These are phyloP conservation scores for Harmothoe impar DNA, from an alignment of 2,888 invertebrate species.

Conservation along the genomic window DNA sequence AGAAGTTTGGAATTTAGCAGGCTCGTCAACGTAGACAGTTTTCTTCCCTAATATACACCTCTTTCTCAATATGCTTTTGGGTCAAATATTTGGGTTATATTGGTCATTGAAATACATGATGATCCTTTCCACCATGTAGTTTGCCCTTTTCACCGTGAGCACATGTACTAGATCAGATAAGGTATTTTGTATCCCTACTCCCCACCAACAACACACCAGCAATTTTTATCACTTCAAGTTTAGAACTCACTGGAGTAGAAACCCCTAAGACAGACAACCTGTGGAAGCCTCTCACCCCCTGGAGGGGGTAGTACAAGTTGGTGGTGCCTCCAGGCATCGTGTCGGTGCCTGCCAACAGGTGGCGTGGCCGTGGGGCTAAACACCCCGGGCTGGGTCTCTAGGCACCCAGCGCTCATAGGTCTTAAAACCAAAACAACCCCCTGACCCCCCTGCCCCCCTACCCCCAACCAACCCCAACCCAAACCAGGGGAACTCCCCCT, in stretches of 20 bases:
- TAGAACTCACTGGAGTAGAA: not conserved
- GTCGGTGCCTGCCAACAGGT: slow-evolving; percentile 22
- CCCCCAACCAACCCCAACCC: not conserved
- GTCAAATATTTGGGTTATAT: no score
- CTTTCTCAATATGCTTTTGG: no score
- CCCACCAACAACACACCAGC: not conserved
- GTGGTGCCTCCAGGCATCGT: not conserved
- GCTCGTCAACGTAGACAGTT: no score
- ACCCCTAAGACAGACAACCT: not conserved
- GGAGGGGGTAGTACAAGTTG: not conserved
- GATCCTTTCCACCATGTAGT: no score
- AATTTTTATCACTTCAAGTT: not conserved
- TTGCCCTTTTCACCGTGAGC: no score
- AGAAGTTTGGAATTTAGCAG: no score
- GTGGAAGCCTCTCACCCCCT: not conserved
- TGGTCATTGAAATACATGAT: no score
- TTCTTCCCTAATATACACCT: no score
- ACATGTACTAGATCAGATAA: no score
- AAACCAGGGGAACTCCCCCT: no score
- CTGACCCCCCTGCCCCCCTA: not conserved
- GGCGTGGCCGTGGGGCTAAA: slow-evolving; percentile 44
- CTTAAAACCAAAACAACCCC: slow-evolving; percentile 2
- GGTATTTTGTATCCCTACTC: no score
- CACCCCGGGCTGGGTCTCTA: slow-evolving; percentile 50
- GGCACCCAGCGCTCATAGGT: slow-evolving; percentile 14